phyloP scores from a whole-genome alignment of 2,888 invertebrate species.

The Ptilodon capucinus region DNA sequence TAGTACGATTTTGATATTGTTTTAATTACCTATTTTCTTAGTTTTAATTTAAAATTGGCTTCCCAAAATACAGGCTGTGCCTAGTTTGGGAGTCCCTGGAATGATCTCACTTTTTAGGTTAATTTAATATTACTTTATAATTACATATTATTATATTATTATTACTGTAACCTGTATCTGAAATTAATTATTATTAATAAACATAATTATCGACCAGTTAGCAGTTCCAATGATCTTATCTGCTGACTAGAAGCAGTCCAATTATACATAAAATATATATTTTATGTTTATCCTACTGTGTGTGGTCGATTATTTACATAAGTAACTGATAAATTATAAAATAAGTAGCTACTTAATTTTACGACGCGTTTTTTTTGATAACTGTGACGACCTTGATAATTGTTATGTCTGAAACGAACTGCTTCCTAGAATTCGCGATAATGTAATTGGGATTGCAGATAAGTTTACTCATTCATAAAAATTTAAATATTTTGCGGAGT shows the following conservation, averaged over 20 bases:
- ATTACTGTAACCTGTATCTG: too few species aligned
- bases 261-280: background rate
- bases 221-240: background rate
- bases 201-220: background rate
- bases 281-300: slow-evolving; percentile 8
- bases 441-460: background rate
- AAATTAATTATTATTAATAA: background rate
- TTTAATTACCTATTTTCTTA: too few species aligned
- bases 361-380: background rate
- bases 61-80: too few species aligned
- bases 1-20: too few species aligned
- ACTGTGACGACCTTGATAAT: background rate
- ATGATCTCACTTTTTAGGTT: too few species aligned
- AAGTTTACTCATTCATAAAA: background rate
- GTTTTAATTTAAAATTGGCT: too few species aligned
- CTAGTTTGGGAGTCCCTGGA: too few species aligned
- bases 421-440: background rate
- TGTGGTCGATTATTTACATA: slow-evolving; percentile 14
- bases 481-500: background rate
- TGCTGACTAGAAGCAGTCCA: background rate
- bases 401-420: background rate
- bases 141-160: too few species aligned
- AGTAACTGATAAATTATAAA: background rate
- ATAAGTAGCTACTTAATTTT: background rate
- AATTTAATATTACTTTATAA: too few species aligned